Base-by-base conservation (phyloP, 2,797 vertebrate genomes). In the Serranus cabrilla region DNA sequence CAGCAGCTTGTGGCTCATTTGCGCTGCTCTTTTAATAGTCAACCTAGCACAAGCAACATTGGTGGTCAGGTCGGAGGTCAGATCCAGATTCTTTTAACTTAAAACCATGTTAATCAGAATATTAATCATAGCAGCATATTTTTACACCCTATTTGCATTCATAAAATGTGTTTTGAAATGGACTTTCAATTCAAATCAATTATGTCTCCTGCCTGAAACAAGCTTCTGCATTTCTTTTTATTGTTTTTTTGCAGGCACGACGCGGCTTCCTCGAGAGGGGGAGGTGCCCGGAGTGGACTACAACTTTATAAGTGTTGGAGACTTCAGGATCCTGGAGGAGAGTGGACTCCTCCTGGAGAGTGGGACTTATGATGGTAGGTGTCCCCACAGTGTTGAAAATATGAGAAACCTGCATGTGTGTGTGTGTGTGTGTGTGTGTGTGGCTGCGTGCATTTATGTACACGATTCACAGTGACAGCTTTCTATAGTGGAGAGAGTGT, bases 221-320 rank as follows among this genome's bases (percentile, higher is more conserved):
- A 8, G 27, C 27, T 61, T 39, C 43, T n/a, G 2, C 37, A 16
- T 45, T 3, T 61, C 1, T 60, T 57, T 21, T n/a, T 16, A 0
- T 42, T 25, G 51, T 18, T 61, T 51, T 27, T n/a, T 67, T 27
- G 10, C 92, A 99, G 98, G 98, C 90, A 99, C 98, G 84, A 99
- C 98, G 0, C 95, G 98, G 84, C 96, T 97, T 87, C 98, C 98
- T 79, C 95, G 98, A 46, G 98, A 99, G 52, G 97, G 96, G 17
- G 98, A 99, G 89, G 97, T 99, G 56, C 97, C 98, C 9, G 98
- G 98, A 4, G 97, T 99, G 87, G 98, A 99, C 94, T 99, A 99
- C 90, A 99, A 99, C 91, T 99, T 99, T 92, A 99, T 99, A 95
- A 96, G 95, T 43, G 94, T 98, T 71, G 98, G 97, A 73, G 97